These are phyloP conservation scores for Meganola albula DNA, from an alignment of 2,888 invertebrate genomes.

Conservation along the genomic window DNA sequence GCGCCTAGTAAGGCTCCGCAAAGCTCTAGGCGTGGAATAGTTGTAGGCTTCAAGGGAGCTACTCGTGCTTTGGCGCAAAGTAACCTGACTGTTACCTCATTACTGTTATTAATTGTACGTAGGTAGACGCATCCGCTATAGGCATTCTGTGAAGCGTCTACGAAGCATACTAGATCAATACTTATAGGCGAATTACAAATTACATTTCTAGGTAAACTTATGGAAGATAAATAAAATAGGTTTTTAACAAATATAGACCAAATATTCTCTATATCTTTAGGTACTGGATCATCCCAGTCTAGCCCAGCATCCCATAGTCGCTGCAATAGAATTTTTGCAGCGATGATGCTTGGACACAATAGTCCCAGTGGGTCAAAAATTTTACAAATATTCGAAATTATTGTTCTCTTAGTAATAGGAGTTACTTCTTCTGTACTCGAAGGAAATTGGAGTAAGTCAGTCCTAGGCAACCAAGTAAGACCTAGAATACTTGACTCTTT, in stretches of 20 bases:
- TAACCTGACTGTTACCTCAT: background rate
- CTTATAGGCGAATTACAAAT: background rate
- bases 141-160: slow-evolving; percentile 5
- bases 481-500: slow-evolving; percentile 2
- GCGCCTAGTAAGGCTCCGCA: background rate
- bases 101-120: background rate
- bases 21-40: slow-evolving; percentile 4
- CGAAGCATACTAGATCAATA: background rate
- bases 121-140: slow-evolving; percentile 7
- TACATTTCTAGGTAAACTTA: slow-evolving; percentile 3
- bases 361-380: slow-evolving; percentile 9
- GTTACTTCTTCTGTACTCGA: background rate
- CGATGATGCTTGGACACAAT: slow-evolving; percentile 7
- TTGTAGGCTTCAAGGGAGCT: slow-evolving; percentile 5
- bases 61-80: slow-evolving; percentile 6
- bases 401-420: slow-evolving; percentile 1
- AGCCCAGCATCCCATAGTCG: slow-evolving; percentile 7
- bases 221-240: slow-evolving; percentile 1
- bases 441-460: background rate
- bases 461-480: background rate
- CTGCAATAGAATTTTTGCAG: slow-evolving; percentile 13
- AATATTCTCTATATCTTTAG: background rate
- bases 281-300: slow-evolving; percentile 15
- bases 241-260: slow-evolving; percentile 4
- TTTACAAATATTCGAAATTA: slow-evolving; percentile 3